Evolutionary conservation across 1,140 invertebrate genomes (phyloP), one percentile per base, ranked within the genome.

Genomic region (Drosophila aff.): DNA sequence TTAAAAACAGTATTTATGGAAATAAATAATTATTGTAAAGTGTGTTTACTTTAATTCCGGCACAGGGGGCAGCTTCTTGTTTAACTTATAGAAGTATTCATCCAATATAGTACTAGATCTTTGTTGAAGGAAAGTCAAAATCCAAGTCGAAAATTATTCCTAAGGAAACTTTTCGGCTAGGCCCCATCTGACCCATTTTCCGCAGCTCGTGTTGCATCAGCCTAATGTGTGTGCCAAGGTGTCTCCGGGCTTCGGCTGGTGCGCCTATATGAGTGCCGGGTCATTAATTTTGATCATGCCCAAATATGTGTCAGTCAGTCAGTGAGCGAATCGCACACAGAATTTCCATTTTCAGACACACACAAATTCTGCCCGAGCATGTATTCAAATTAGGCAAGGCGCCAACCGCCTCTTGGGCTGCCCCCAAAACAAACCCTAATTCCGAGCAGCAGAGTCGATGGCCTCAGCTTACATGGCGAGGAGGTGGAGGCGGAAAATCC

Each of bases 201-300:
- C 57, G 41, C 41, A 38, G 36, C 41, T 43, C 18, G 26, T 44
- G 50, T 64, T 74, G 52, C 61, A 65, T 52, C 38, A 67, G 41
- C 43, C 31, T 21, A 46, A 18, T 49, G 16, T 80, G 55, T 85
- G 60, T 28, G 69, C 62, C 76, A 76, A 82, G 77, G 82, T 84
- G 77, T 84, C 72, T 73, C 44, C 26, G 13, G 60, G 36, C 60
- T 33, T 61, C 55, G 55, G 52, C 57, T 58, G 46, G 55, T 69
- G 63, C 62, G 63, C 33, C 36, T 74, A 47, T 64, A 64, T 66
- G 80, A 76, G 81, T 77, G 81, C 63, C 63, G 87, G 81, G 89
- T 91, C 89, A 91, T 91, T 91, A 91, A 91, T 91, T 91, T 91
- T 61, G 87, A 91, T 91, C 87, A 91, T 80, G 63, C 80, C 82